phyloP scores from a whole-genome alignment of 2,797 vertebrate species.

The Semotilus atromaculatus region DNA sequence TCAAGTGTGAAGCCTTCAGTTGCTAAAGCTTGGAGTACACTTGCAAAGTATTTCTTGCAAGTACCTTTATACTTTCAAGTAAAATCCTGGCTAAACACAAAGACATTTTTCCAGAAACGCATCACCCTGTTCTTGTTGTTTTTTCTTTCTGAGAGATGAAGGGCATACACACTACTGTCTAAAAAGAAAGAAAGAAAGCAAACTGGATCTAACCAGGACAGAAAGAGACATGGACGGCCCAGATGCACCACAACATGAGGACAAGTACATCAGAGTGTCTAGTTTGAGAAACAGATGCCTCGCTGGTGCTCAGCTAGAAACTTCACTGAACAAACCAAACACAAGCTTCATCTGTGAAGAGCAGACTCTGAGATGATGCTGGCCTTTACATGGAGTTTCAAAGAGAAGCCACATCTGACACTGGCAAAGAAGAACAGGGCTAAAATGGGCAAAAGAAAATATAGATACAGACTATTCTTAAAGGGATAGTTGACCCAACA shows the following conservation, averaged over 20 bases:
- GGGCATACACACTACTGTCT: not conserved
- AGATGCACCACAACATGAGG: not conserved
- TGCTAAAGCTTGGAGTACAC: not conserved
- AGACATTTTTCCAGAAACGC: not conserved
- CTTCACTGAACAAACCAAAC: not conserved
- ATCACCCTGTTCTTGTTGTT: not conserved
- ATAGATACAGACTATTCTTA: not conserved
- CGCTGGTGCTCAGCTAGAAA: not conserved
- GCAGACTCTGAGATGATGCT: not conserved
- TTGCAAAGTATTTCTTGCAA: not conserved
- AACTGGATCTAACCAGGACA: conserved; percentile 5
- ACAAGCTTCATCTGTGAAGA: not conserved
- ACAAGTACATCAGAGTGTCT: not conserved
- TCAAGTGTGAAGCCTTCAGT: not conserved
- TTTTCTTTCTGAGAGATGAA: not conserved
- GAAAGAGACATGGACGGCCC: not conserved
- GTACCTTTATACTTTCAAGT: conserved; percentile 3
- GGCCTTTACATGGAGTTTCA: not conserved
- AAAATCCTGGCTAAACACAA: not conserved
- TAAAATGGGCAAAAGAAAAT: not conserved
- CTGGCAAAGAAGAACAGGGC: not conserved
- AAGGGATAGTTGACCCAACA: too few species aligned
- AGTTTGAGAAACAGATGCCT: not conserved
- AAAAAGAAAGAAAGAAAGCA: too few species aligned
- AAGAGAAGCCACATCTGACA: not conserved